Percentiles rank a stretch among this genome's conserved stretches.
Conservation (phyloP, 30 jellyfish, hydroid and myxozoan genomes). For the Aurelia sp. region DNA sequence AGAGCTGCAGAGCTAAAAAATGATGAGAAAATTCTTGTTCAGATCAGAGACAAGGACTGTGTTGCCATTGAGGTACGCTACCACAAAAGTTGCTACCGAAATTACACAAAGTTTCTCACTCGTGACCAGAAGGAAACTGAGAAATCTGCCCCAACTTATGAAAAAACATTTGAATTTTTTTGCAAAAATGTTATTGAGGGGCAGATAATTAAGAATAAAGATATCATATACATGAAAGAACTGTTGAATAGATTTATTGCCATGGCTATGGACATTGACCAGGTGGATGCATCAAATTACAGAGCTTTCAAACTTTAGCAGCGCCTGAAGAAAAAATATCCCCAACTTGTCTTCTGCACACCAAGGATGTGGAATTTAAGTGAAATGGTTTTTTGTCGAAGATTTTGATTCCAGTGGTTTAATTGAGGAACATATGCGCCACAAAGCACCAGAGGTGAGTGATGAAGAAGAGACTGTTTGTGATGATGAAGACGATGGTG, state of each 20-base stretch:
- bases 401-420: background rate
- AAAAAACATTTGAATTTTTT: slow-evolving; percentile 11
- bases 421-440: slow-evolving; percentile 1
- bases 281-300: slow-evolving; percentile 27
- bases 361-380: slow-evolving; percentile 29
- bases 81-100: slow-evolving; percentile 51
- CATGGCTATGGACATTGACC: slow-evolving; percentile 27
- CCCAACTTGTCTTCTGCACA: slow-evolving; percentile 41
- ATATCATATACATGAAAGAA: background rate
- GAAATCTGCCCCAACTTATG: background rate
- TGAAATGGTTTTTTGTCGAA: slow-evolving; percentile 9
- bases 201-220: background rate
- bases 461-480: too few species aligned
- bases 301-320: slow-evolving; percentile 18
- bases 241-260: background rate
- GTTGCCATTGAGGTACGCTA: slow-evolving; percentile 64
- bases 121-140: slow-evolving; percentile 14
- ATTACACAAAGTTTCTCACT: slow-evolving; percentile 11
- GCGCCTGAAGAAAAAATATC: slow-evolving; percentile 9
- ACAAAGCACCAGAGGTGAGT: background rate
- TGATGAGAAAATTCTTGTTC: slow-evolving; percentile 43
- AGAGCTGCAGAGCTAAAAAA: slow-evolving; percentile 30
- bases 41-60: slow-evolving; percentile 58
- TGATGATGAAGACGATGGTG: too few species aligned
- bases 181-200: slow-evolving; percentile 22